Base-by-base conservation (phyloP, 92 coral and sea anemone species). In the Epizoanthus rinbou region DNA sequence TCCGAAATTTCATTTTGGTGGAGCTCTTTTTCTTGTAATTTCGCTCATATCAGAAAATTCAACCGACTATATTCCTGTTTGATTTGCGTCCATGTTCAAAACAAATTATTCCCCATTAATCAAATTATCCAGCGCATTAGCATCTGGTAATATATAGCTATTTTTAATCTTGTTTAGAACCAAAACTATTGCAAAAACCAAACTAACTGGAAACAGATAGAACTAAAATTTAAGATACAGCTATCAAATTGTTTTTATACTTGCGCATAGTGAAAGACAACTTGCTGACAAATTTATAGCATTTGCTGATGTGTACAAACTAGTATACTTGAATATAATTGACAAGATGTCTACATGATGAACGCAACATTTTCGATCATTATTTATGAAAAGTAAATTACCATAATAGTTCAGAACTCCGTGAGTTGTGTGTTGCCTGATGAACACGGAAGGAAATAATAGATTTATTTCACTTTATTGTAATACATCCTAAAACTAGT, bases 21-120 rank as follows among this genome's bases (percentile, higher is more conserved):
- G 66, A 6, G 41, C 15, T 18, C 45, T 39, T 8, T 43, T 62
- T 63, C 41, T 60, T 21, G 66, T 33, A 19, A 62, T 60, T 78
- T 78, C 19, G 33, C 14, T 78, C 57, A 63, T 28, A 28, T 78
- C 47, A 78, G 72, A 62, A 62, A 18, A 33, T 78, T 62, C 33
- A 62, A 41, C 82, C 59, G 39, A 59, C 64, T 60, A 53, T 22
- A 41, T 28, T 65, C 54, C 58, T 78, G 22, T 78, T 78, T 78
- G 71, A 78, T 78, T 18, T 78, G 63, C 71, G 31, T 23, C 69
- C 53, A 60, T 25, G 45, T 62, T 78, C 70, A 78, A 78, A 78
- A 78, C 82, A 78, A 78, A 78, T 63, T 78, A 39, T 78, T 84
- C 69, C 80, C 80, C 82, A 88, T 88, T 88, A 88, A 88, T 74